Evolutionary conservation across 2,113 vertebrate genomes (phyloP), one percentile per base, ranked within the genome.

Genomic region (Uria lomvia): DNA sequence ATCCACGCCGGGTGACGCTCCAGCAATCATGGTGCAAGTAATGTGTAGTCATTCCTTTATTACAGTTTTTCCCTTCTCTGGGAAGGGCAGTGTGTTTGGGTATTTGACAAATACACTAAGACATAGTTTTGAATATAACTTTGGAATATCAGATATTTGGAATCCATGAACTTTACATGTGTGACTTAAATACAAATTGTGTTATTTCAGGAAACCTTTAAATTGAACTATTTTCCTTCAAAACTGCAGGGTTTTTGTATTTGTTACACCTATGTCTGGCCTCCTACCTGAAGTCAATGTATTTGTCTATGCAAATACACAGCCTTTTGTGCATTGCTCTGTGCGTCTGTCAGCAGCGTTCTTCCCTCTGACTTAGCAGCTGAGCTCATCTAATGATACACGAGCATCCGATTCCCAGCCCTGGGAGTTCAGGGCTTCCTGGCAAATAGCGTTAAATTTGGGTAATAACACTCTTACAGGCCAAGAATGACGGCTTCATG

Each of bases 1-100:
- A 17, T 23, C 52, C 6, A 2, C 11, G 8, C 26, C 0, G 0
- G 14, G 18, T 32, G 40, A 55, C 22, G n/a, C n/a, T 55, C 40
- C 1, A 2, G 29, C 43, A 45, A 43, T 45, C 34, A 7, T 3
- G 15, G 71, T 16, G 23, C 30, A n/a, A 63, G 16, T 26, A 11
- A 8, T 38, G 23, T 50, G 22, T 18, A 18, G 49, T 20, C 7
- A 5, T 45, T 42, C 9, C 26, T 59, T 38, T 8, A 16, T 30
- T 67, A 8, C 32, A 30, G 9, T 15, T 22, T 15, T 30, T 24
- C 19, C 8, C 12, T 45, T 66, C 24, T 32, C 21, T 47, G 34
- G 45, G 65, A 38, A 65, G 58, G 52, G 18, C 32, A 59, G 22
- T 0, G 1, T 36, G 15, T 26, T 78, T n/a, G 49, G 11, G 7